Evolutionary conservation across 2,113 vertebrate genomes (phyloP).

Genomic region (Azemiops feae): DNA sequence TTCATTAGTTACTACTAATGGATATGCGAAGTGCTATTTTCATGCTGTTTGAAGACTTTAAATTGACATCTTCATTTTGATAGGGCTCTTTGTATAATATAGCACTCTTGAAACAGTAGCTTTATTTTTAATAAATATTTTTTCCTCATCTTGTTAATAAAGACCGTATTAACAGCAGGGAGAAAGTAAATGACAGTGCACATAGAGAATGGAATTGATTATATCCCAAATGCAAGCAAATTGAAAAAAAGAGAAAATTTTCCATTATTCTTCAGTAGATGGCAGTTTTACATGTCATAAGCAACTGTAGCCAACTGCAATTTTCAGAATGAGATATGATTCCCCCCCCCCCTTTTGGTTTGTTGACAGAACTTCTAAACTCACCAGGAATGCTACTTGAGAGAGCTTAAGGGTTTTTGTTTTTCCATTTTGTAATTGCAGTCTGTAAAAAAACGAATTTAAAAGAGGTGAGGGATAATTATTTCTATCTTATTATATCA

Average conservation of each 20-base stretch:
- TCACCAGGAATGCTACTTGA: neutral
- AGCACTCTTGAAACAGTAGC: neutral
- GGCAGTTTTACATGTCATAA: conserved; percentile 22
- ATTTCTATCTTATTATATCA: neutral
- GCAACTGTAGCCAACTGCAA: conserved; percentile 13
- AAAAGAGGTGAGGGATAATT: neutral
- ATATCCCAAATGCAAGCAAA: conserved; percentile 28
- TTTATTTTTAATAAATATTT: neutral
- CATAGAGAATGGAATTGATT: conserved; percentile 24
- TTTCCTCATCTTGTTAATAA: conserved; percentile 27
- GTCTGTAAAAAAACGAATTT: neutral
- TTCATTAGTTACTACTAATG: conserved; percentile 2
- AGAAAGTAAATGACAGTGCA: conserved; percentile 34
- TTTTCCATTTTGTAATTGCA: neutral
- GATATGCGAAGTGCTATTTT: neutral
- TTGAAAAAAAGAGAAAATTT: conserved; percentile 15
- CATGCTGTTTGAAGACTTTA: neutral
- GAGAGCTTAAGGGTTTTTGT: neutral
- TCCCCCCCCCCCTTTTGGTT: too few relatives aligned
- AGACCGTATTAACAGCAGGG: neutral
- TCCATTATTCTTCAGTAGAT: conserved; percentile 1
- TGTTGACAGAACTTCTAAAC: conserved; percentile 5
- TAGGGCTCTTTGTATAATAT: neutral
- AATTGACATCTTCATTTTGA: neutral
- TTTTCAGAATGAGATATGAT: conserved; percentile 12